These are phyloP conservation scores for Pogonophryne albipinna DNA, from an alignment of 2,797 vertebrate species.

Conservation along the genomic window DNA sequence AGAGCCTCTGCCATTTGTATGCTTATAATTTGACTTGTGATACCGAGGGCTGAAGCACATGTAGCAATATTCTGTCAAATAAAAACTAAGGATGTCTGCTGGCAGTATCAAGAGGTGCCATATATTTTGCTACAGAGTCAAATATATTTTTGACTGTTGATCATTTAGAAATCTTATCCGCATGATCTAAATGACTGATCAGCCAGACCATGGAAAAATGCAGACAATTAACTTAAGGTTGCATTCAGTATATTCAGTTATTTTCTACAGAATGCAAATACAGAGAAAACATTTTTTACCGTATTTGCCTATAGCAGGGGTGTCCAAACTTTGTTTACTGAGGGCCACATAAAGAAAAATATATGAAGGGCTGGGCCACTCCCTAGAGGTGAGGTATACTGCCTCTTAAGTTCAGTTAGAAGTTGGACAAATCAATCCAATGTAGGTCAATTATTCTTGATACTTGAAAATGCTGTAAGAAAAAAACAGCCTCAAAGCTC, in stretches of 20 bases:
- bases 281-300: constrained; percentile 4
- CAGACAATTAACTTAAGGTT: neutral
- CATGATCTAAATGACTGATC: constrained; percentile 6
- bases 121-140: neutral
- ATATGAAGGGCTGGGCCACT: too few species aligned
- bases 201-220: constrained; percentile 1
- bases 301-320: neutral
- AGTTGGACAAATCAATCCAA: too few species aligned
- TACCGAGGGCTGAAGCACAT: constrained; percentile 38
- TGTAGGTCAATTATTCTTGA: too few species aligned
- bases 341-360: too few species aligned
- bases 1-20: constrained; percentile 42
- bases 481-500: too few species aligned
- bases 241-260: neutral
- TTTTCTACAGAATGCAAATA: constrained; percentile 3
- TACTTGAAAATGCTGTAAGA: too few species aligned
- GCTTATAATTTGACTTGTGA: constrained; percentile 53
- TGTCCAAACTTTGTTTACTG: too few species aligned
- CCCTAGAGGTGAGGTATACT: too few species aligned
- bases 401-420: too few species aligned
- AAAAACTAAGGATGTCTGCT: constrained; percentile 18
- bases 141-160: constrained; percentile 8
- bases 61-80: constrained; percentile 43
- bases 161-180: constrained; percentile 9
- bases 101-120: constrained; percentile 17